Base-by-base conservation (phyloP, 1,140 invertebrate species). In the Portunus trituberculatus region DNA sequence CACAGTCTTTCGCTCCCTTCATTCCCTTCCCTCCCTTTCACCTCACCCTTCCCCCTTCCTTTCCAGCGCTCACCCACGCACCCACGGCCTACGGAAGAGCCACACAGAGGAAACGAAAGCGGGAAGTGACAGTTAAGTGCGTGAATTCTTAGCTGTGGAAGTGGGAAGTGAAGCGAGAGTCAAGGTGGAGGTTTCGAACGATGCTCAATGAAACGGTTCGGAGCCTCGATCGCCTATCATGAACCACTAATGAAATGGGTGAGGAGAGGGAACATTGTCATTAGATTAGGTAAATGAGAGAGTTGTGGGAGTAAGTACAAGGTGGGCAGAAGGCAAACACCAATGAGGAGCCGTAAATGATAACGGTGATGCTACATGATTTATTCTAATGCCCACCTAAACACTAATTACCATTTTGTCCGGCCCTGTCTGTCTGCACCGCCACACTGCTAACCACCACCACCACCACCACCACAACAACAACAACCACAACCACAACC, bases 211-310 rank as follows among this genome's bases (percentile, higher is more conserved):
- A 20, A 88, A 88, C 31, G 45, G 4, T 20, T 20, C 6, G 28
- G 31, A 25, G 45, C 28, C 39, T 45, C 25, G 88, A 48, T 31
- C 39, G 88, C 88, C 28, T 90, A 90, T 90, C 88, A 90, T 48
- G 88, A 48, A 46, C 20, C 88, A 46, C 2, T 90, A 90, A 90
- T 90, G 88, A 90, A 90, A 90, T 48, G 88, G 88, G 45, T 4
- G 39, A 90, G 88, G n/a, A 48, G 45, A 90, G 28, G 88, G 31
- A 90, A 46, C 39, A 48, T 48, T 46, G 86, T 90, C 88, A 48
- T 90, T 90, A 90, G 88, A 90, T 90, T 90, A 90, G 88, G 88
- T 90, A 90, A 90, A 90, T 48, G 88, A 90, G 45, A 16, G 45
- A 48, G 39, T 20, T 29, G 25, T 48, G 88, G 88, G 86, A 25